Evolutionary conservation across 1,140 invertebrate genomes (phyloP).

Genomic region (Drosophila parabipectinata): DNA sequence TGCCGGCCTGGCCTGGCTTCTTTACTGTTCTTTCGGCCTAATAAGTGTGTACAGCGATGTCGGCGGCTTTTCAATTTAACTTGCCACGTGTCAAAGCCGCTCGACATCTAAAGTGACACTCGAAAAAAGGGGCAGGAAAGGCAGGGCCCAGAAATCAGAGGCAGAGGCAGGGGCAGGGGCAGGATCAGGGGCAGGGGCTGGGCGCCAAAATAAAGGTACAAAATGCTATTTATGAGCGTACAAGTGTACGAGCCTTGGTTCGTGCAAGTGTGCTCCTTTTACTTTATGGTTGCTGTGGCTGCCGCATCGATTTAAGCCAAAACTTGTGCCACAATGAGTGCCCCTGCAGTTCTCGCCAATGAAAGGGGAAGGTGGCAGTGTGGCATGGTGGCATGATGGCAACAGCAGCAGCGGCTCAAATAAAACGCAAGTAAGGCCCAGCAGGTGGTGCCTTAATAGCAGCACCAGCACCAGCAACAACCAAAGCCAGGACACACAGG

Average conservation of each 20-base stretch:
- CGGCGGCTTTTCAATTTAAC: conserved; percentile 78
- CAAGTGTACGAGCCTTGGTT: conserved; percentile 6
- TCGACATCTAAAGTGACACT: conserved; percentile 76
- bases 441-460: conserved; percentile 57
- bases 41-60: conserved; percentile 74
- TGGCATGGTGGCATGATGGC: no score
- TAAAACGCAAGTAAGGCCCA: conserved; percentile 60
- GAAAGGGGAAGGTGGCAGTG: neutral
- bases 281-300: conserved; percentile 74
- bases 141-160: neutral
- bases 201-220: conserved; percentile 3
- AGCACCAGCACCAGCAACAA: conserved; percentile 6
- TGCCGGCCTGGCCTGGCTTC: neutral
- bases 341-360: conserved; percentile 38
- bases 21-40: conserved; percentile 32
- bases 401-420: conserved; percentile 23
- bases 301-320: conserved; percentile 78
- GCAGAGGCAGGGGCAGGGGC: neutral
- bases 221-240: conserved; percentile 14
- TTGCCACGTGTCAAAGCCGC: conserved; percentile 75
- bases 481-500: conserved; percentile 8
- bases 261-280: conserved; percentile 49
- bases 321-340: conserved; percentile 67
- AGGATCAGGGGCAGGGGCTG: neutral
- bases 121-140: conserved; percentile 35